Conservation (phyloP, 2,888 invertebrate species). For the Vesta saturnalis region DNA sequence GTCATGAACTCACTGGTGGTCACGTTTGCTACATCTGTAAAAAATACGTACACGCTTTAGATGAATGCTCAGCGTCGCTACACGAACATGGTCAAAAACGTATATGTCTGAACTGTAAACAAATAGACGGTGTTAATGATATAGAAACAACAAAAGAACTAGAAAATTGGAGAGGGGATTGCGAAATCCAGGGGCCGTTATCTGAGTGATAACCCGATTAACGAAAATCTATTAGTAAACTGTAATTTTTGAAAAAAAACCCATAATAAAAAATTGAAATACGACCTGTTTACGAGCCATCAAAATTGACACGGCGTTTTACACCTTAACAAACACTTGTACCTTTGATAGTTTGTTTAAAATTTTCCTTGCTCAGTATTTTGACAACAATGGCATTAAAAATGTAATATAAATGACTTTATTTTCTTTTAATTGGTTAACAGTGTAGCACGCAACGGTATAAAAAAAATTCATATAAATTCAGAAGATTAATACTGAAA, state of each 20-base stretch:
- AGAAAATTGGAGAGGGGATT: constrained; percentile 4
- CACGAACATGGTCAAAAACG: constrained; percentile 12
- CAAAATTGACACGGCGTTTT: not conserved
- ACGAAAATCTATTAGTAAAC: constrained; percentile 1
- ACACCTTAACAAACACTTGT: constrained; percentile 2
- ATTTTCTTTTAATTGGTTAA: not conserved
- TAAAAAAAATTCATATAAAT: constrained; percentile 2
- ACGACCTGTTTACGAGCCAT: not conserved
- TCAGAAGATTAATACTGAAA: not conserved
- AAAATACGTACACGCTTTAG: too few species aligned
- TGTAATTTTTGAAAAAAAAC: not conserved
- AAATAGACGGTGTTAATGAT: not conserved
- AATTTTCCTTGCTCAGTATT: not conserved
- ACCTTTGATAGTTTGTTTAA: constrained; percentile 9
- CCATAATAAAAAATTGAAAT: constrained; percentile 8
- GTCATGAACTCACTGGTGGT: not conserved
- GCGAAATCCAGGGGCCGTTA: not conserved
- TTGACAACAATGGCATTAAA: not conserved
- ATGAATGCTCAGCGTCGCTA: constrained; percentile 4
- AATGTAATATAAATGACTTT: not conserved
- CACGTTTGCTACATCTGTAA: constrained; percentile 19
- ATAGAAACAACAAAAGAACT: not conserved
- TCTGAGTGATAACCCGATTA: not conserved
- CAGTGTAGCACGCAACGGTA: not conserved
- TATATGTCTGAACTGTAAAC: constrained; percentile 9